phyloP scores from a whole-genome alignment of 2,888 invertebrate genomes.

The Sympetrum striolatum region DNA sequence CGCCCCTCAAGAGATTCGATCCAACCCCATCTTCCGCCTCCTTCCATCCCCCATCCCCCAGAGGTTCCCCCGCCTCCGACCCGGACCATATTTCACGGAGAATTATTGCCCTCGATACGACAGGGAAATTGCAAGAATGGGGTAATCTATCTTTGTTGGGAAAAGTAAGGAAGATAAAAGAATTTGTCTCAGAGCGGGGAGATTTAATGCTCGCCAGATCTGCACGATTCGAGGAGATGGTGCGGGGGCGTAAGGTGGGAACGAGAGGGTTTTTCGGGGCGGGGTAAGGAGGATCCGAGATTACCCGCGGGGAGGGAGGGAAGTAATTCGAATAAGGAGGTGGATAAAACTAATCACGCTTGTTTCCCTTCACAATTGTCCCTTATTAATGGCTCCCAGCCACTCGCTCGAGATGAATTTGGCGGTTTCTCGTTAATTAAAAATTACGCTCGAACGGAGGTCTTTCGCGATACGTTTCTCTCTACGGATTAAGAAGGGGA shows the following conservation, averaged over 20 bases:
- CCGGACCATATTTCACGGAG: conserved; percentile 43
- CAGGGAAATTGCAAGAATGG: conserved; percentile 92
- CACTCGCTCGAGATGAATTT: neutral
- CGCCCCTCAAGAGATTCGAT: neutral
- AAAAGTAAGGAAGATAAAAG: conserved; percentile 46
- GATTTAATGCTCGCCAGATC: conserved; percentile 38
- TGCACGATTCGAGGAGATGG: conserved; percentile 37
- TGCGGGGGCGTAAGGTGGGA: conserved; percentile 39
- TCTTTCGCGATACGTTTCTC: neutral
- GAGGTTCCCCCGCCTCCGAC: conserved; percentile 1
- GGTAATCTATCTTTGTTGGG: conserved; percentile 86
- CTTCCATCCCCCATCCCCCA: neutral
- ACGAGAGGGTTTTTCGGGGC: conserved; percentile 13
- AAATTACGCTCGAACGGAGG: neutral
- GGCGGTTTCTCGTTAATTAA: neutral
- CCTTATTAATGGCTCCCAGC: conserved; percentile 18
- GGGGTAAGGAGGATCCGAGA: conserved; percentile 21
- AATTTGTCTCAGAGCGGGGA: conserved; percentile 45
- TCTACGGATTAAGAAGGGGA: no score
- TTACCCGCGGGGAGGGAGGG: neutral
- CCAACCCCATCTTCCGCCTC: neutral
- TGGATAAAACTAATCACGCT: conserved; percentile 35
- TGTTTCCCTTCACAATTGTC: conserved; percentile 28
- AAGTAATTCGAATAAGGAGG: conserved; percentile 35
- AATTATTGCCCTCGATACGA: conserved; percentile 74